phyloP scores from a whole-genome alignment of 2,797 vertebrate genomes.

The Acrossocheilus wenchowensis region DNA sequence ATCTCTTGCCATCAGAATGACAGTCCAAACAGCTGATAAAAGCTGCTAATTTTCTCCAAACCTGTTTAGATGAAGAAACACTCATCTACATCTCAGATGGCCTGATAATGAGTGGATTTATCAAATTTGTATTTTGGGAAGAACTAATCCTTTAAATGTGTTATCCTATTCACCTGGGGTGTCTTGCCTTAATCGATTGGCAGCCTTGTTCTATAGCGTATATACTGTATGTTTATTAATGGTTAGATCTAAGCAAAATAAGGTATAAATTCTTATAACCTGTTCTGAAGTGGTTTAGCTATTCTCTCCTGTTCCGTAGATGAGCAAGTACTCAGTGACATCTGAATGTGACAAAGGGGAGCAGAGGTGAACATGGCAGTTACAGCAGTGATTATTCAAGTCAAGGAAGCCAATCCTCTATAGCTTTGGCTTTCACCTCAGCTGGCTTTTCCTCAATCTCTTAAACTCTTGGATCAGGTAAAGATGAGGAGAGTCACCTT shows the following conservation, averaged over 20 bases:
- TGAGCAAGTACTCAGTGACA: background rate
- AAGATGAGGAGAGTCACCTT: background rate
- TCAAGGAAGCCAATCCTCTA: conserved; percentile 8
- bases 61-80: background rate
- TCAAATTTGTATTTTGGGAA: background rate
- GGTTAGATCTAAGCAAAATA: background rate
- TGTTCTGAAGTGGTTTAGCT: conserved; percentile 9
- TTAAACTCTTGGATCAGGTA: conserved; percentile 12
- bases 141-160: background rate
- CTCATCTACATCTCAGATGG: background rate
- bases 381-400: background rate
- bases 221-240: background rate
- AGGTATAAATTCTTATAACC: background rate
- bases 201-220: background rate
- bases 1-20: background rate
- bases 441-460: conserved; percentile 14
- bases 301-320: background rate
- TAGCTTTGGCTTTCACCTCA: background rate
- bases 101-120: background rate
- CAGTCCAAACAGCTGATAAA: background rate
- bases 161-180: background rate
- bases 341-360: background rate
- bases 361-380: background rate
- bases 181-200: background rate
- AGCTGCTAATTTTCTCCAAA: too few species aligned